Evolutionary conservation across 2,797 vertebrate genomes (phyloP).

Genomic region (Cossypha caffra): DNA sequence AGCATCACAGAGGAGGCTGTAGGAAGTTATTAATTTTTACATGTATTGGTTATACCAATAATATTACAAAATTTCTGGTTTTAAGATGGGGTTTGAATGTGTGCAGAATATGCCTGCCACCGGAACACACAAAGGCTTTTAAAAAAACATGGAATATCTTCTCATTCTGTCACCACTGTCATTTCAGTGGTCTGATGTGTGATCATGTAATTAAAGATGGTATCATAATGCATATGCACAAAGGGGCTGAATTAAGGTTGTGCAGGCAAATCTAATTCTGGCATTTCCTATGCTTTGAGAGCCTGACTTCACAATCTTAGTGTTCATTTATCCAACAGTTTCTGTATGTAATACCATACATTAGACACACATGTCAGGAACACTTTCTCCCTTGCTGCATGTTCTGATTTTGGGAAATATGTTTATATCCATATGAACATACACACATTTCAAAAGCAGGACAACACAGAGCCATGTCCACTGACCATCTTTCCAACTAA

Average conservation of each 20-base stretch:
- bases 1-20: not conserved
- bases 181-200: constrained; percentile 41
- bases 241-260: constrained; percentile 69
- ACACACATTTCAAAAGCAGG: not conserved
- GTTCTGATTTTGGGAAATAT: not conserved
- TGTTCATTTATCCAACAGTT: constrained; percentile 50
- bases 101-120: not conserved
- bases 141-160: not conserved
- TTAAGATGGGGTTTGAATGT: not conserved
- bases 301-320: constrained; percentile 69
- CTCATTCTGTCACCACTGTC: not conserved
- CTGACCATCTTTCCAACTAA: not conserved
- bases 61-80: not conserved
- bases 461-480: not conserved
- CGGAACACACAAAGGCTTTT: not conserved
- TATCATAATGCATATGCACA: constrained; percentile 71
- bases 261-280: constrained; percentile 70
- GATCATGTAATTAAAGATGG: constrained; percentile 65
- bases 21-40: not conserved
- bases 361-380: not conserved
- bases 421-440: not conserved
- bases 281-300: constrained; percentile 57
- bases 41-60: not conserved
- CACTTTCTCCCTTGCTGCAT: not conserved
- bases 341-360: not conserved